Base-by-base conservation (phyloP, 2,113 vertebrate genomes). In the Podilymbus podiceps region DNA sequence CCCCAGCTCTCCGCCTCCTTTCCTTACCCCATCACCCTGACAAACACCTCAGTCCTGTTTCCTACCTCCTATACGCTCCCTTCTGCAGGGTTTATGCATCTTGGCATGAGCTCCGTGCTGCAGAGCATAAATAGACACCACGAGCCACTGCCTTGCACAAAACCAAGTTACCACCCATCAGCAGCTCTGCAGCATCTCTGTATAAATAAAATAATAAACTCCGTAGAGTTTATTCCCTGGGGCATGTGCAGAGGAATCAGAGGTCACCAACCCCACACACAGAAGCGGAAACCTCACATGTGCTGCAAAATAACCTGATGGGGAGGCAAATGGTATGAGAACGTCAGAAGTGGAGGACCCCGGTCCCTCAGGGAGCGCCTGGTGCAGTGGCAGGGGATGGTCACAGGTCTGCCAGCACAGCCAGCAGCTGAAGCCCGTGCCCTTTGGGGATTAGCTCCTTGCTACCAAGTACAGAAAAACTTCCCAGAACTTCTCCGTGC, bases 221-320 rank as follows among this genome's bases (percentile, higher is more conserved):
- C 73, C 33, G 30, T 21, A 46, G 33, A 67, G 40, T 44, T 90
- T 69, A 60, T 23, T 76, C 31, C 44, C n/a, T 38, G 40, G 27
- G 56, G 40, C 40, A 83, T 3, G 4, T 0, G 0, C 2, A 4
- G 62, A 69, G 6, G 5, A 40, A 77, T 8, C 4, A 0, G 42
- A 83, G 21, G 12, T 24, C 53, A 25, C 30, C 67, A 75, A 25
- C 15, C 24, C 14, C 30, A 31, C 12, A 17, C 0, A 0, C 27
- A 44, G 49, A 55, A 38, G 9, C 1, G 56, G 64, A 84, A 85
- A 38, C 19, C 47, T n/a, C 67, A n/a, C 16, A 25, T 0, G 0
- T 30, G 49, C 46, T 66, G 16, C 50, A 91, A 60, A 89, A 15
- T 4, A 60, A 60, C 3, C 16, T 64, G 63, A 23, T 24, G 24